Evolutionary conservation across 2,113 vertebrate species (phyloP).

Genomic region (Gulo gulo): DNA sequence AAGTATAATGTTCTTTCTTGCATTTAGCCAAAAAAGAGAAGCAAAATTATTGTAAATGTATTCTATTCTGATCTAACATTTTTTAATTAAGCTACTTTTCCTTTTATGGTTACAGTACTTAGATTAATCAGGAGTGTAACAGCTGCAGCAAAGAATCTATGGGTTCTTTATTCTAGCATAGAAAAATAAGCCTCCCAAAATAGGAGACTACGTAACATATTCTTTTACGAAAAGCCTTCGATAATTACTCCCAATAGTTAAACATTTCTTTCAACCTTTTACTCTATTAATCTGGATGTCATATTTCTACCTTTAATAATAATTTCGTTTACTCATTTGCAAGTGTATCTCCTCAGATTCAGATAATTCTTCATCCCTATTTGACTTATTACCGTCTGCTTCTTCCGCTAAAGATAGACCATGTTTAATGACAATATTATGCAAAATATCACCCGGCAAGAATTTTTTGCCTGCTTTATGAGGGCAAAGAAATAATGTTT

Average conservation of each 20-base stretch:
- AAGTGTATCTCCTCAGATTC: conserved; percentile 53
- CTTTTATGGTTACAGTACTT: conserved; percentile 66
- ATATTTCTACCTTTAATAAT: conserved; percentile 69
- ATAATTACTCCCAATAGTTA: conserved; percentile 51
- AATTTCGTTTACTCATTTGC: conserved; percentile 64
- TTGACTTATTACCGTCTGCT: conserved; percentile 61
- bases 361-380: conserved; percentile 65
- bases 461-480: conserved; percentile 63
- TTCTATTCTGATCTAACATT: conserved; percentile 68
- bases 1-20: conserved; percentile 50
- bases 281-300: conserved; percentile 13
- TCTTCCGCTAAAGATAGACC: conserved; percentile 61
- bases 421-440: conserved; percentile 70
- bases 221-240: neutral
- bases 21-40: conserved; percentile 54
- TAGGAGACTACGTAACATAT: neutral
- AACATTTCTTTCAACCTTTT: conserved; percentile 67
- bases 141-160: conserved; percentile 59
- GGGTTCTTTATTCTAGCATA: conserved; percentile 54
- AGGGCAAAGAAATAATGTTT: conserved; percentile 50
- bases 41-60: conserved; percentile 62
- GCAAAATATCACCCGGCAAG: conserved; percentile 55
- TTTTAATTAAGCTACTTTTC: conserved; percentile 73
- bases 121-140: conserved; percentile 67
- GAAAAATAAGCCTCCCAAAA: conserved; percentile 59